Base-by-base conservation (phyloP, 2,888 invertebrate species). In the Pasiphila rectangulata region DNA sequence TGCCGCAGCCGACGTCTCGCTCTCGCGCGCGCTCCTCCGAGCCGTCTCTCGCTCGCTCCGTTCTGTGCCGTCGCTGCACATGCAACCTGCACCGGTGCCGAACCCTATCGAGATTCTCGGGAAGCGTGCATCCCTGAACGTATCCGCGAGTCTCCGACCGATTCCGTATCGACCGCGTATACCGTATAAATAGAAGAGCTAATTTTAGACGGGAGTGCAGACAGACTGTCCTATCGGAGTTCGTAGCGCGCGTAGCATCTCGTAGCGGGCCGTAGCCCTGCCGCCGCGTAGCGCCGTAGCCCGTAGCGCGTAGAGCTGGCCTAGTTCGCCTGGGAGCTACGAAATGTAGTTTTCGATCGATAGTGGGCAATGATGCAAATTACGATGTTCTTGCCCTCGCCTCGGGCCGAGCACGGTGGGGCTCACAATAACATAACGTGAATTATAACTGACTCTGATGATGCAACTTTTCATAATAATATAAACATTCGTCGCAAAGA, bases 1-100 rank as follows among this genome's bases (percentile, higher is more conserved):
- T 68, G 74, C 78, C 81, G 81, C 83, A 79, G 77, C 42, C 32
- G 62, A 57, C 67, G 67, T 82, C 81, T 62, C 75, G 54, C 67
- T 83, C 79, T 55, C 71, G 57, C 77, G 59, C 69, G 65, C 57
- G 46, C 47, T 48, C 44, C 41, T 42, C 53, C 52, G 50, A 59
- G 59, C 61, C 51, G 65, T 65, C 68, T 82, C 80, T 62, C 75
- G 54, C 67, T 83, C 59, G 49, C 51, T 51, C 45, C 41, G 63
- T 68, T 67, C 69, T 67, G 61, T 60, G 50, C 56, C 51, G 55
- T 56, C 50, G 61, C 61, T 85, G 83, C 84, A 84, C 78, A 75
- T 82, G 83, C 83, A 79, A 66, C 61, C 69, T 72, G 79, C 73
- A 69, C 68, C 67, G 66, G 69, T 74, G 67, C 63, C 63, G 65